Conservation (phyloP, 1,140 invertebrate species). For the Dreissena polymorpha region DNA sequence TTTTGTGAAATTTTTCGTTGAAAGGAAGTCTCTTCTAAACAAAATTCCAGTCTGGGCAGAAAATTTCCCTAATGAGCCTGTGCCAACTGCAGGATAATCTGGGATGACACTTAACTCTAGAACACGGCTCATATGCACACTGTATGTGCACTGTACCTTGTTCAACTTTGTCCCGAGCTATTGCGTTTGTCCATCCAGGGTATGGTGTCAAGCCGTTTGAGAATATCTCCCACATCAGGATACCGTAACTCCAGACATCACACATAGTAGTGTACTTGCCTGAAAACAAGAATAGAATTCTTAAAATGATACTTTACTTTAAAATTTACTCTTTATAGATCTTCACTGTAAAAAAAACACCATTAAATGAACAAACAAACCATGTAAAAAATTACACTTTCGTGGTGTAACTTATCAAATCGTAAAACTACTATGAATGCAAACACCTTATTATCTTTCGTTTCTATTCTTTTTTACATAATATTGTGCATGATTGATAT, state of each 20-base stretch:
- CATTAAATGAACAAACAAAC: no score
- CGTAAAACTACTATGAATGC: not conserved
- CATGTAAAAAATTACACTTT: not conserved
- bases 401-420: not conserved
- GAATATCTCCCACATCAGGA: conserved; percentile 98
- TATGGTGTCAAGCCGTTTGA: conserved; percentile 96
- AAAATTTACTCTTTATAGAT: not conserved
- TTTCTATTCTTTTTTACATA: no score
- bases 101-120: no score
- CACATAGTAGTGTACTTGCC: conserved; percentile 97
- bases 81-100: no score
- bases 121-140: no score
- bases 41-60: no score
- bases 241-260: conserved; percentile 98
- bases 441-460: no score
- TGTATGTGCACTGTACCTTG: conserved; percentile 85
- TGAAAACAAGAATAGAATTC: conserved; percentile 50
- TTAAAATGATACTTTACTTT: not conserved
- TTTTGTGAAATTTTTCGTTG: no score
- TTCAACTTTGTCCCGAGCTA: conserved; percentile 92
- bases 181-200: conserved; percentile 85
- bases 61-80: no score
- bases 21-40: no score
- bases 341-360: not conserved
- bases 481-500: no score